phyloP scores from a whole-genome alignment of 1,140 invertebrate genomes.

The Drosophila mayri region DNA sequence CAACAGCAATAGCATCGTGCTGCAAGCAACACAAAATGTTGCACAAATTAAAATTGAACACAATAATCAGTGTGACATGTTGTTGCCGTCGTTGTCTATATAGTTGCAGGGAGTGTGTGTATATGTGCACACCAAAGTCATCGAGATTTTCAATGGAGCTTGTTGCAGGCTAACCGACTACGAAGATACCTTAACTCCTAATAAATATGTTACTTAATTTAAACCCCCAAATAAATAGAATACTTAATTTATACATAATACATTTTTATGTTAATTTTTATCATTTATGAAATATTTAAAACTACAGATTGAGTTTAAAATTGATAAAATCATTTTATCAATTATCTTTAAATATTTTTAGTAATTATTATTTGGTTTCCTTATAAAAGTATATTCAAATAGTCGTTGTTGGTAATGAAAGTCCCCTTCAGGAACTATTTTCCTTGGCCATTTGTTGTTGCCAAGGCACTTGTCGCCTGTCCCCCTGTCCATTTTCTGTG shows the following conservation, averaged over 20 bases:
- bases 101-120: constrained; percentile 13
- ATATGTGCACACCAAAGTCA: not conserved
- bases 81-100: constrained; percentile 48
- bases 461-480: constrained; percentile 52
- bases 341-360: not conserved
- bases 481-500: constrained; percentile 8
- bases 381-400: not conserved
- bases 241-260: too few relatives aligned
- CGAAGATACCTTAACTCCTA: not conserved
- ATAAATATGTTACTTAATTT: not conserved
- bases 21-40: constrained; percentile 67
- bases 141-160: constrained; percentile 3
- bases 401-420: not conserved
- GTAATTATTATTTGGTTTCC: not conserved
- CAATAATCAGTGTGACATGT: constrained; percentile 78
- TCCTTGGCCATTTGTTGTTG: constrained; percentile 38
- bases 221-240: too few relatives aligned
- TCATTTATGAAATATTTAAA: not conserved
- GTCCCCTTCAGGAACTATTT: constrained; percentile 29
- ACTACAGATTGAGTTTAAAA: too few relatives aligned
- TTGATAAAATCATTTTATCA: too few relatives aligned
- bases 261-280: too few relatives aligned
- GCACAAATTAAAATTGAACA: constrained; percentile 81
- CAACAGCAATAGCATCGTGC: constrained; percentile 27
- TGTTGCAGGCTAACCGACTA: not conserved